Conservation (phyloP, 2,888 invertebrate genomes). For the Scaptomyza flava region DNA sequence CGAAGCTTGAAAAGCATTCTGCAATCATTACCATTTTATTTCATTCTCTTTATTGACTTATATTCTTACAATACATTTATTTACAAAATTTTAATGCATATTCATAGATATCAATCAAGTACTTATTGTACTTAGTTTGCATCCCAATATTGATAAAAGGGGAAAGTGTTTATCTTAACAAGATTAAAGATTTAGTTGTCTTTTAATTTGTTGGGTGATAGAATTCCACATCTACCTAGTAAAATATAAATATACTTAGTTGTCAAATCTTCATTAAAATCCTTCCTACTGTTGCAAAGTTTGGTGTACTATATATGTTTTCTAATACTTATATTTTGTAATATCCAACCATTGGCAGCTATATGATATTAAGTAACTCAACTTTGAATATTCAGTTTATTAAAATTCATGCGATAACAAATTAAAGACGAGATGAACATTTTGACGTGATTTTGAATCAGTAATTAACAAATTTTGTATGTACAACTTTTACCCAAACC, state of each 20-base stretch:
- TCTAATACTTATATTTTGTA: conserved; percentile 5
- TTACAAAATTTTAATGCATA: conserved; percentile 28
- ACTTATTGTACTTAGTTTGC: conserved; percentile 2
- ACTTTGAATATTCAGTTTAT: neutral
- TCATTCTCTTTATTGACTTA: conserved; percentile 12
- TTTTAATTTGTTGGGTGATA: conserved; percentile 1
- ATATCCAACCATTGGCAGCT: conserved; percentile 14
- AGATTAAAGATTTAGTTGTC: conserved; percentile 4
- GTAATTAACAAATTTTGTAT: no score
- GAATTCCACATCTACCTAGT: conserved; percentile 11
- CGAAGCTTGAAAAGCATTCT: conserved; percentile 29
- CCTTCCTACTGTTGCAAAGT: conserved; percentile 9
- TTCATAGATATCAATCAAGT: conserved; percentile 1
- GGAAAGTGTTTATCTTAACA: neutral
- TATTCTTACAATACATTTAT: conserved; percentile 33
- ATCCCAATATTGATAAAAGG: conserved; percentile 1
- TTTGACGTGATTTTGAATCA: no score
- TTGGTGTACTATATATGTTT: conserved; percentile 1
- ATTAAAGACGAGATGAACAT: neutral
- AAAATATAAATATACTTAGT: conserved; percentile 6
- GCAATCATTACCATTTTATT: conserved; percentile 7
- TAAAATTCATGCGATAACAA: neutral
- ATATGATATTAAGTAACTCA: conserved; percentile 5
- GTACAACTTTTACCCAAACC: neutral
- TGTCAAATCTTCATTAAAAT: conserved; percentile 15